Evolutionary conservation across 2,888 invertebrate genomes (phyloP).

Genomic region (Lottia gigantea): DNA sequence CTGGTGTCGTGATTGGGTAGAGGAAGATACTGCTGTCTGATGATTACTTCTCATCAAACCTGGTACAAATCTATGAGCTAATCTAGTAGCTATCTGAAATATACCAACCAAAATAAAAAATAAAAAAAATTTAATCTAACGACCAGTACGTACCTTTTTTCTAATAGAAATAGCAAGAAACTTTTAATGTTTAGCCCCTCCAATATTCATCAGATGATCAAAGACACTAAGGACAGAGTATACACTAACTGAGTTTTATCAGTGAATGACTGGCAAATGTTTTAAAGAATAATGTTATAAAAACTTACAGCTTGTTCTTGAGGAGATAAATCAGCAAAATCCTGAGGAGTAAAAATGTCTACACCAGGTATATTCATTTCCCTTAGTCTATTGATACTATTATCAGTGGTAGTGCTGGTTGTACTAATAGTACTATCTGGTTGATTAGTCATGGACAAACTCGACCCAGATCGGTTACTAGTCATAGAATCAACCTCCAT

Average conservation of each 20-base stretch:
- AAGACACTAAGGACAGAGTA: no score
- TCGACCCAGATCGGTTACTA: no score
- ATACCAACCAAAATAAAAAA: background rate
- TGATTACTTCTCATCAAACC: constrained; percentile 26
- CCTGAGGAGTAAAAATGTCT: constrained; percentile 54
- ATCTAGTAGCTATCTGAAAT: constrained; percentile 42
- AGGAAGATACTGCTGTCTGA: background rate
- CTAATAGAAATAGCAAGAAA: no score
- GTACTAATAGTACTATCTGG: constrained; percentile 14
- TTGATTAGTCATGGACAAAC: constrained; percentile 10
- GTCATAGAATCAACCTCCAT: constrained; percentile 39
- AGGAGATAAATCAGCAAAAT: constrained; percentile 50
- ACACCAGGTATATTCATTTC: constrained; percentile 54
- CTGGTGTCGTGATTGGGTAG: constrained; percentile 20
- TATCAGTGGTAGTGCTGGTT: constrained; percentile 17
- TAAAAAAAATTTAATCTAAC: no score
- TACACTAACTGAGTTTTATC: no score
- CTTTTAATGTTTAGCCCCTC: no score
- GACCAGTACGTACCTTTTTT: no score
- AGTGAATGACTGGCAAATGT: no score
- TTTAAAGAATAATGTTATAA: background rate
- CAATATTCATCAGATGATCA: no score
- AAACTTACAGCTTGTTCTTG: constrained; percentile 54
- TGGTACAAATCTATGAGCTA: constrained; percentile 45
- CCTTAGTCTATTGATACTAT: constrained; percentile 32